Conservation (phyloP, 1,140 invertebrate species). For the Drosophila equinoxialis region DNA sequence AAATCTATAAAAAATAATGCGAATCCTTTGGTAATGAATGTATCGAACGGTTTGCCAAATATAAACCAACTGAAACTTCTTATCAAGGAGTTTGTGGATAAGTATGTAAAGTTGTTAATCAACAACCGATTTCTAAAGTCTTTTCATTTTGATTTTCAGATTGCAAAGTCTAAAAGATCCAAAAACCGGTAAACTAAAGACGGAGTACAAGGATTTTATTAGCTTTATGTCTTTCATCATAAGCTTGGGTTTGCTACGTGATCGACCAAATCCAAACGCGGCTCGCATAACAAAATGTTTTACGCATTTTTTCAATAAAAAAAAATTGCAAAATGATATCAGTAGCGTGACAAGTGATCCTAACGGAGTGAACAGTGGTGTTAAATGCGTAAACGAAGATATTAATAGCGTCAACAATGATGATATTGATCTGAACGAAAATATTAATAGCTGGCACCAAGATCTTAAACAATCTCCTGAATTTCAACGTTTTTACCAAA, state of each 20-base stretch:
- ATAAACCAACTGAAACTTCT: constrained; percentile 64
- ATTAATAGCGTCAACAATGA: no score
- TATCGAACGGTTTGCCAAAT: constrained; percentile 61
- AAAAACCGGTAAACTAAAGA: constrained; percentile 84
- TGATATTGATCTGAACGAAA: no score
- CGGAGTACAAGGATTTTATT: constrained; percentile 87
- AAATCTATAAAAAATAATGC: constrained; percentile 67
- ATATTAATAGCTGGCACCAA: no score
- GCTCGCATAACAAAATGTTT: constrained; percentile 84
- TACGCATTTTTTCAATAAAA: constrained; percentile 83
- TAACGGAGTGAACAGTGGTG: constrained; percentile 86
- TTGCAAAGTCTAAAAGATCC: constrained; percentile 84
- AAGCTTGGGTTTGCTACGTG: constrained; percentile 72
- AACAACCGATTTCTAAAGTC: neutral
- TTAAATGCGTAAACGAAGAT: no score
- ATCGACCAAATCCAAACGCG: constrained; percentile 84
- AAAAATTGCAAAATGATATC: constrained; percentile 21
- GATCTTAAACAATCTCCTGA: constrained; percentile 83
- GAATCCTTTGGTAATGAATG: constrained; percentile 72
- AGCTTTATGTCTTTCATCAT: constrained; percentile 86
- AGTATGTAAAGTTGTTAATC: constrained; percentile 29
- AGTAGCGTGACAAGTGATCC: constrained; percentile 86
- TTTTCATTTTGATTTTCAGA: constrained; percentile 61
- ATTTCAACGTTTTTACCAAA: constrained; percentile 85
- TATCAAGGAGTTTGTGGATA: constrained; percentile 61